These are phyloP conservation scores for Alosa alosa DNA, from an alignment of 2,113 vertebrate genomes.

Conservation along the genomic window DNA sequence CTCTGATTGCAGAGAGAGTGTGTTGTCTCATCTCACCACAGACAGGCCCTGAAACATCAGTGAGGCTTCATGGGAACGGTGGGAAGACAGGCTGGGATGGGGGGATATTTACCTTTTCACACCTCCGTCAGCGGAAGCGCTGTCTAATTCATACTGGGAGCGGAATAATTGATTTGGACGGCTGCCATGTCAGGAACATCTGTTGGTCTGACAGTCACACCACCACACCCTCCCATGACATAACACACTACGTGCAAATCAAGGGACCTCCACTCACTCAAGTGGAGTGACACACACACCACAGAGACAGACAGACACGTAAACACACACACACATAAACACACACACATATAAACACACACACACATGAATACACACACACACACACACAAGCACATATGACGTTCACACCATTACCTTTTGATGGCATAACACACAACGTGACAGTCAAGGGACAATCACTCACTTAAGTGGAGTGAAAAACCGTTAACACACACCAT, in stretches of 20 bases:
- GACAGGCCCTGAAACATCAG: slow-evolving; percentile 13
- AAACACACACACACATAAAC: not conserved
- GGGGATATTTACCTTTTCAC: slow-evolving; percentile 68
- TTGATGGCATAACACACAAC: slow-evolving; percentile 45
- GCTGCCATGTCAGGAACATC: slow-evolving; percentile 61
- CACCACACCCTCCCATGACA: slow-evolving; percentile 50
- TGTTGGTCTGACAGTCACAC: slow-evolving; percentile 49
- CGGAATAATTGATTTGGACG: slow-evolving; percentile 71
- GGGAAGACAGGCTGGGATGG: slow-evolving; percentile 28
- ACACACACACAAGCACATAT: not conserved
- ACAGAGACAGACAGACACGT: not conserved
- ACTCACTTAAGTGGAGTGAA: not conserved
- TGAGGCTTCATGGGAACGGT: slow-evolving; percentile 44
- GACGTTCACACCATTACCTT: slow-evolving; percentile 47
- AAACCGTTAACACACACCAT: not conserved
- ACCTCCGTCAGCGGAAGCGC: slow-evolving; percentile 60
- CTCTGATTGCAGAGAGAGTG: not conserved
- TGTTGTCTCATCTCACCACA: not conserved
- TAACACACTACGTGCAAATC: slow-evolving; percentile 44
- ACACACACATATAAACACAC: not conserved
- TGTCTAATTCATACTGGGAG: slow-evolving; percentile 55
- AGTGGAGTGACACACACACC: not conserved
- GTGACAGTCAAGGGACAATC: slow-evolving; percentile 42
- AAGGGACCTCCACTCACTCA: slow-evolving; percentile 28
- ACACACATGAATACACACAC: not conserved